These are phyloP conservation scores for Ficedula albicollis DNA, from an alignment of 2,797 vertebrate species.

Conservation along the genomic window DNA sequence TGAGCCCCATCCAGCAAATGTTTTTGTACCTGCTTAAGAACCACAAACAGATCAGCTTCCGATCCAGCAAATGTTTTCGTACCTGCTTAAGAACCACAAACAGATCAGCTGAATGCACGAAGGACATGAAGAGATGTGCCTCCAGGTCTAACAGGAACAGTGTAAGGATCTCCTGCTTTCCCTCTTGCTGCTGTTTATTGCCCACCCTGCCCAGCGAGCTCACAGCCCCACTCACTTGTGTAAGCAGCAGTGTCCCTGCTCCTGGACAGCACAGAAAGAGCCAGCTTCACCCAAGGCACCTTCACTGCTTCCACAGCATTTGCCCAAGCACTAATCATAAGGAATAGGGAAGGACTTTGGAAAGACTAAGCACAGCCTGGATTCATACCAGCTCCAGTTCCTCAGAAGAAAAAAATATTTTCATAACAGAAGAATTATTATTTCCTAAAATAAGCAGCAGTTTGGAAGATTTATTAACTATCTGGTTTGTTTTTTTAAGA, in stretches of 20 bases:
- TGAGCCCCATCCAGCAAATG: not conserved
- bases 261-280: rapidly evolving
- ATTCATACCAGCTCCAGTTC: not conserved
- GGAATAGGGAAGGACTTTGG: not conserved
- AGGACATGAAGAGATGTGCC: not conserved
- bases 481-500: no score
- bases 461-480: not conserved
- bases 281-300: not conserved
- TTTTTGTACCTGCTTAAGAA: not conserved
- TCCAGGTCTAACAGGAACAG: not conserved
- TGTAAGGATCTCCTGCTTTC: not conserved
- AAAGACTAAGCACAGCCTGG: not conserved
- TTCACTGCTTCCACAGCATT: not conserved
- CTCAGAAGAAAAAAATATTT: not conserved
- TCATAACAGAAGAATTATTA: not conserved
- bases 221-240: not conserved
- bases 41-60: no score
- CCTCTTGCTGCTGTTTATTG: not conserved
- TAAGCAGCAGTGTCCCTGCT: not conserved
- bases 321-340: not conserved
- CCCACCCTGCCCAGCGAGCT: rapidly evolving
- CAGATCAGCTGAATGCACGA: not conserved
- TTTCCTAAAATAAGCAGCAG: not conserved
- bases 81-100: not conserved
- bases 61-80: not conserved